phyloP scores from a whole-genome alignment of 2,888 invertebrate species.

The Eudemis profundana region DNA sequence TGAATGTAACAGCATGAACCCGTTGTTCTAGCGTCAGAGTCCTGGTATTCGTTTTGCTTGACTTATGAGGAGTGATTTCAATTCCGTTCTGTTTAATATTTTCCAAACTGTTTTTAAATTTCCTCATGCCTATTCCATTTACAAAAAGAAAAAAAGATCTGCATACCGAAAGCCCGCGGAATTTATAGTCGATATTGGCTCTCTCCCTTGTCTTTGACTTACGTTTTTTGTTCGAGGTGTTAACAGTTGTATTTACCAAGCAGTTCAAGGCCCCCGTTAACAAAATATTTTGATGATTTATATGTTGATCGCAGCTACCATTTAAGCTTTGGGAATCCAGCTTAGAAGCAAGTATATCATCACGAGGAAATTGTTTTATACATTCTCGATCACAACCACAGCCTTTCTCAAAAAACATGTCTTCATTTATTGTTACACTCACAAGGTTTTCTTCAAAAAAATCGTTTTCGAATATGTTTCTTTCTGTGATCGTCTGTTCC shows the following conservation, averaged over 20 bases:
- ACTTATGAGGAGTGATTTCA: too few relatives aligned
- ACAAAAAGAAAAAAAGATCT: conserved; percentile 1
- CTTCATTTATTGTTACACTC: too few relatives aligned
- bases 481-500: too few relatives aligned
- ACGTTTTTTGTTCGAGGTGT: not conserved
- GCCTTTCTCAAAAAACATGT: too few relatives aligned
- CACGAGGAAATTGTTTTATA: not conserved
- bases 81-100: not conserved
- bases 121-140: not conserved
- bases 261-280: conserved; percentile 4
- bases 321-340: not conserved
- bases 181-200: not conserved
- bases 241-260: not conserved
- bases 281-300: not conserved
- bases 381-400: too few relatives aligned
- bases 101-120: not conserved
- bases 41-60: not conserved
- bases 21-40: not conserved
- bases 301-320: not conserved
- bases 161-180: not conserved
- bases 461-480: too few relatives aligned
- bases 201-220: not conserved
- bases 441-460: too few relatives aligned
- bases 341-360: not conserved
- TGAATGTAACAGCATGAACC: not conserved